These are phyloP conservation scores for Apostichopus californicus DNA, from an alignment of 35 echinoderm and acorn worm species.

Conservation along the genomic window DNA sequence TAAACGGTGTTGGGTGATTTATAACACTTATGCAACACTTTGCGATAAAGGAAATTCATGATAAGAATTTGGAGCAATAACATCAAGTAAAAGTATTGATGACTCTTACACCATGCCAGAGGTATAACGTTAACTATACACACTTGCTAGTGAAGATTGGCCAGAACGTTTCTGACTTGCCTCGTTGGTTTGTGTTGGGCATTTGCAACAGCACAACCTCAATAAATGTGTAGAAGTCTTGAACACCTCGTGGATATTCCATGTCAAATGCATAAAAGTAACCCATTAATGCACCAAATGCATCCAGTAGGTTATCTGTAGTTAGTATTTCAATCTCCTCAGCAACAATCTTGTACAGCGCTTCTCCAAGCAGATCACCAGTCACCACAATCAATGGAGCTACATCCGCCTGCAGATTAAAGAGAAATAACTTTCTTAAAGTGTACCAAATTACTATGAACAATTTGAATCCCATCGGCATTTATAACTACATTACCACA, in stretches of 20 bases:
- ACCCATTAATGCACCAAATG: neutral
- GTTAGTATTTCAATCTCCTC: neutral
- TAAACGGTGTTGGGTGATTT: too few species aligned
- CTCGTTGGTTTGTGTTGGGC: neutral
- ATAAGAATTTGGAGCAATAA: too few species aligned
- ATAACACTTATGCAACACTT: too few species aligned
- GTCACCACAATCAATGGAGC: neutral
- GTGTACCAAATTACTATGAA: too few species aligned
- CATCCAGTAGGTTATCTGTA: too few species aligned
- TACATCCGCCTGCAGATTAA: neutral
- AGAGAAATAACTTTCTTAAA: too few species aligned
- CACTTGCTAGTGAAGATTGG: neutral
- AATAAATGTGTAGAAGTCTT: slow-evolving; percentile 9
- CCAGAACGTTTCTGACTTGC: neutral
- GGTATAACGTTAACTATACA: too few species aligned
- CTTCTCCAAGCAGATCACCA: neutral
- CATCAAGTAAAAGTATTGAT: too few species aligned
- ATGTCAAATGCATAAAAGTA: slow-evolving; percentile 9
- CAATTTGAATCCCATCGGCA: too few species aligned
- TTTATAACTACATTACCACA: too few species aligned
- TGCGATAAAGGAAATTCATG: too few species aligned
- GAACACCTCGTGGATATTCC: neutral
- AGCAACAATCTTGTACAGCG: neutral
- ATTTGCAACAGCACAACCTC: neutral
- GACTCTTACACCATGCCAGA: too few species aligned